A percentile compares a stretch with the other conserved stretches of the same genome.
These are phyloP conservation scores for Scomber japonicus DNA, from an alignment of 2,113 vertebrate species.

Conservation along the genomic window DNA sequence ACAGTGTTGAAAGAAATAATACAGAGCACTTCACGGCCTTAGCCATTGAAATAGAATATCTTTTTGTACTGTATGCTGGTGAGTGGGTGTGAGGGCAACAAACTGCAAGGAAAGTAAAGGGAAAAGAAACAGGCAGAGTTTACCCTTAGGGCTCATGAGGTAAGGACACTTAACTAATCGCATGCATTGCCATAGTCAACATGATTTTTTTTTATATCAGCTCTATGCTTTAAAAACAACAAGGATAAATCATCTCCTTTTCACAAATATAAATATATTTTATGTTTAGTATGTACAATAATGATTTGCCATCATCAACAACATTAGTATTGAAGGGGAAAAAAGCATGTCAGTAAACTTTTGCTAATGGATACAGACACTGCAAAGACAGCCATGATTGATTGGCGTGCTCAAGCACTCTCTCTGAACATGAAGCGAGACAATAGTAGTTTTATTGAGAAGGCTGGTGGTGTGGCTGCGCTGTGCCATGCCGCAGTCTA, in stretches of 20 bases:
- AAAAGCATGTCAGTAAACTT: conserved; percentile 79
- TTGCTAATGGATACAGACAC: conserved; percentile 80
- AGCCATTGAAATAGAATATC: conserved; percentile 61
- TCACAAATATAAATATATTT: conserved; percentile 89
- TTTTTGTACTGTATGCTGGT: conserved; percentile 73
- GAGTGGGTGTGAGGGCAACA: conserved; percentile 76
- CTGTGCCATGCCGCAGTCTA: conserved; percentile 48
- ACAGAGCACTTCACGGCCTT: conserved; percentile 64
- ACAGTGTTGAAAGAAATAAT: conserved; percentile 56
- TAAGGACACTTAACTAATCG: conserved; percentile 89
- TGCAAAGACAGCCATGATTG: conserved; percentile 80
- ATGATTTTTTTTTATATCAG: conserved; percentile 69
- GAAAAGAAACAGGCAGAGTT: conserved; percentile 75
- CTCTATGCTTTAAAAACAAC: conserved; percentile 77
- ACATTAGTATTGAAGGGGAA: conserved; percentile 69
- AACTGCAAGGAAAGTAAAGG: conserved; percentile 74
- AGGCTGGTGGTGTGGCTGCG: conserved; percentile 82
- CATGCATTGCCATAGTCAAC: conserved; percentile 84
- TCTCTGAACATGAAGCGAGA: conserved; percentile 66
- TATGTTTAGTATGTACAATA: conserved; percentile 86
- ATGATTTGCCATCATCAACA: conserved; percentile 76
- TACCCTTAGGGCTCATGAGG: conserved; percentile 79
- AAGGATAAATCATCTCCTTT: conserved; percentile 83
- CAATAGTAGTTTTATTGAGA: conserved; percentile 62
- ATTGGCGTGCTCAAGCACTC: conserved; percentile 73